Percentiles rank a stretch among this genome's conserved stretches.
These are phyloP conservation scores for Allobates femoralis DNA, from an alignment of 2,797 vertebrate genomes.

Conservation along the genomic window DNA sequence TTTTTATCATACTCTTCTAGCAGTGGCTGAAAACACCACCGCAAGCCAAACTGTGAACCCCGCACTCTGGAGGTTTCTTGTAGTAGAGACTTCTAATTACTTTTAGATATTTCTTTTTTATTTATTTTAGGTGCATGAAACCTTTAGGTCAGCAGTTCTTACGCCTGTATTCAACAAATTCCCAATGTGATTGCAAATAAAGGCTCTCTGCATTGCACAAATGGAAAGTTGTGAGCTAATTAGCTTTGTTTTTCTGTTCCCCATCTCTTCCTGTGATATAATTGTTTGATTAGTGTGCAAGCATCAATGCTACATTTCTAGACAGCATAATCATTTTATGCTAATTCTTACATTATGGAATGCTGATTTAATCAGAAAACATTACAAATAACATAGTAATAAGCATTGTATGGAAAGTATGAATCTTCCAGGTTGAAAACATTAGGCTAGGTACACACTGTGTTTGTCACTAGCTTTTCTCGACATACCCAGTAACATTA, in stretches of 20 bases:
- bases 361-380: background rate
- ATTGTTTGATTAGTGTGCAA: constrained; percentile 41
- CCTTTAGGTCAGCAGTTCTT: constrained; percentile 31
- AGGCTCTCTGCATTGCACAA: constrained; percentile 16
- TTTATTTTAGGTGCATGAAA: constrained; percentile 13
- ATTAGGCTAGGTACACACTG: background rate
- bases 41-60: constrained; percentile 9
- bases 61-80: constrained; percentile 30
- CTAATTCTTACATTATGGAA: constrained; percentile 8
- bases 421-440: background rate
- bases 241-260: constrained; percentile 40
- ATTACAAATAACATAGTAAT: background rate
- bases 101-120: constrained; percentile 36
- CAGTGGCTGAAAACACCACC: constrained; percentile 11
- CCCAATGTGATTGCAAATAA: constrained; percentile 13
- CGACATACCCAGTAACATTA: too few species aligned
- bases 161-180: background rate
- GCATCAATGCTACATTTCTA: constrained; percentile 6
- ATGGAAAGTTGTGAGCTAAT: constrained; percentile 18
- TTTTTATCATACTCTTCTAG: constrained; percentile 42
- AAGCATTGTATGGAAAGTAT: background rate
- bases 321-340: constrained; percentile 9
- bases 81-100: constrained; percentile 37
- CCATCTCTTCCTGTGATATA: constrained; percentile 24
- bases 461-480: too few species aligned